Evolutionary conservation across 2,113 vertebrate genomes (phyloP), one percentile per base, ranked within the genome.

Genomic region (Phoxinus phoxinus): DNA sequence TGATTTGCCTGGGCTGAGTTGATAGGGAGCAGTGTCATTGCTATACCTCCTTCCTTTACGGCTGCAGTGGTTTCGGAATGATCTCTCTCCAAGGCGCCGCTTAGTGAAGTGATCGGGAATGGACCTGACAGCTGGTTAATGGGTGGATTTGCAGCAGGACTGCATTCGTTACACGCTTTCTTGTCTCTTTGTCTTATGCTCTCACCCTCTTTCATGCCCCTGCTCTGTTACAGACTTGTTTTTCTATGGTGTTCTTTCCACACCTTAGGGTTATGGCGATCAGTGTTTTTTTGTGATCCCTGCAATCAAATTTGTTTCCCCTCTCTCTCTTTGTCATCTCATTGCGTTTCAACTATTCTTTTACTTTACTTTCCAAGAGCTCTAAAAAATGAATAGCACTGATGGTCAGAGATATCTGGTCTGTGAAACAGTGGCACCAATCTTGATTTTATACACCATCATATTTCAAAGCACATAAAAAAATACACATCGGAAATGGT

Each of bases 81-180:
- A 90, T 90, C 86, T 91, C 84, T 84, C 77, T 89, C 46, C 88
- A 85, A 69, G 85, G 90, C 86, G 51, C 84, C 30, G 19, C 90
- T 88, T 86, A 89, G 89, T 87, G 61, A 91, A 91, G 89, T 91
- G 87, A 93, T 93, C 90, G 90, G 81, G 83, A 89, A 81, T 81
- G 77, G 72, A 92, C 87, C 51, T 91, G 92, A 90, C 92, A 91
- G 89, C 48, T 61, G 46, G 84, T 87, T 90, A 92, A 91, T 86
- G 82, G 85, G 86, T 71, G 84, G 87, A 89, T 82, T 89, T 87
- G 87, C 88, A 87, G 76, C 80, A 74, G 72, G 53, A 58, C 46
- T 75, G 51, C 61, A 85, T 69, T 84, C 56, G 23, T 65, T 72
- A 44, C 8, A 13, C 19, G 21, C 73, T 41, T 88, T 75, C 37